A percentile compares a stretch with the other conserved stretches of the same genome.
Conservation (phyloP, 2,113 vertebrate species). For the Paradisaea rubra region DNA sequence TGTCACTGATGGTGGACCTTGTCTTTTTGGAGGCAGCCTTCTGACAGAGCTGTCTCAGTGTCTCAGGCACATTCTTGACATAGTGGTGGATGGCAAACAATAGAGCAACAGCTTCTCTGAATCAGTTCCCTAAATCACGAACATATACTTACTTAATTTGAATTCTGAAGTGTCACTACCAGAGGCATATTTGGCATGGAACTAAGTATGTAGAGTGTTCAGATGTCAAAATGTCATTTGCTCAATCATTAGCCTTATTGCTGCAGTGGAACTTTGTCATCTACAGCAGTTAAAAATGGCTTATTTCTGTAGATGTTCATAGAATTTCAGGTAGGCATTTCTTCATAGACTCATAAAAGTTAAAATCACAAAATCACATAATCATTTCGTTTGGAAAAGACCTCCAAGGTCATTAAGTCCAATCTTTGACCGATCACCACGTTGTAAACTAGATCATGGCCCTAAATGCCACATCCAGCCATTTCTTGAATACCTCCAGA, state of each 20-base stretch:
- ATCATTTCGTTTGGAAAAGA: neutral
- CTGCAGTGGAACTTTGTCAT: neutral
- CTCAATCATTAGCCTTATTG: neutral
- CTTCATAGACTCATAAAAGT: neutral
- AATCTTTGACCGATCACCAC: neutral
- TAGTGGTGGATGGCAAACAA: neutral
- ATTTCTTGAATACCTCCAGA: neutral
- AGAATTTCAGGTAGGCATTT: neutral
- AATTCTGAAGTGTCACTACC: neutral
- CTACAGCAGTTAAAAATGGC: neutral
- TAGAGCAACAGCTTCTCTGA: neutral
- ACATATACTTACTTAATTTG: neutral
- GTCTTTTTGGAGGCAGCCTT: neutral
- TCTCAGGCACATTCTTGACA: neutral
- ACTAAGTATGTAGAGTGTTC: neutral
- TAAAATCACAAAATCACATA: neutral
- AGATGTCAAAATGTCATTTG: neutral
- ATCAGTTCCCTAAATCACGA: neutral
- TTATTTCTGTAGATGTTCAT: neutral
- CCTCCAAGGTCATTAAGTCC: neutral
- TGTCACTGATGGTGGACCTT: neutral
- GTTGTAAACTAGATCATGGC: neutral
- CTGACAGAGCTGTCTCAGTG: neutral
- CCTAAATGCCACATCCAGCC: neutral
- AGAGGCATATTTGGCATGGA: neutral